A percentile compares a stretch with the other conserved stretches of the same genome.
phyloP scores from a whole-genome alignment of 2,888 invertebrate species.

The Oithona nana region DNA sequence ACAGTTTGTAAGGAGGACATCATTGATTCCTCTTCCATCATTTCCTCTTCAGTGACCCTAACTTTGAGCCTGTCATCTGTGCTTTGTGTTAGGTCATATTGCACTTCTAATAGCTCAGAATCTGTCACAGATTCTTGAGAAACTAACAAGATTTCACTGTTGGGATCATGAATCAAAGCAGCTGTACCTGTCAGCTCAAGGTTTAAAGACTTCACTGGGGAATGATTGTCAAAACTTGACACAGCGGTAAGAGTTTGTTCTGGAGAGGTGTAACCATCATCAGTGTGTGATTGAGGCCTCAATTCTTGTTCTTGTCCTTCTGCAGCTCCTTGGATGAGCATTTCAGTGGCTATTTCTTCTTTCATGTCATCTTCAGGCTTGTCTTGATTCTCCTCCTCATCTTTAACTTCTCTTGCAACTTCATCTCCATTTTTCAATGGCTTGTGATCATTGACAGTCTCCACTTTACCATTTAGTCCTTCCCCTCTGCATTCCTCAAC shows the following conservation, averaged over 20 bases:
- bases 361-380: no score
- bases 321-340: neutral
- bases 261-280: slow-evolving; percentile 2
- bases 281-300: neutral
- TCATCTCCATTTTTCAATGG: no score
- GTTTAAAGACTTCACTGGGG: neutral
- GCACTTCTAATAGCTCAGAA: neutral
- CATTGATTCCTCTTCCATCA: neutral
- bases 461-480: no score
- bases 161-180: neutral
- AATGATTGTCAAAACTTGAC: neutral
- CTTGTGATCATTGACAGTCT: no score
- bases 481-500: no score
- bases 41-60: neutral
- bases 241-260: neutral
- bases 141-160: neutral
- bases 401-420: no score
- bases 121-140: neutral
- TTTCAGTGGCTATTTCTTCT: neutral
- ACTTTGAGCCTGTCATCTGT: neutral
- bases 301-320: neutral
- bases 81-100: neutral
- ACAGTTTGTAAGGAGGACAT: neutral
- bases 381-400: no score
- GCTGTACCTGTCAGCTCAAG: neutral